Evolutionary conservation across 2,113 vertebrate genomes (phyloP).

Genomic region (Tychaedon coryphoeus): DNA sequence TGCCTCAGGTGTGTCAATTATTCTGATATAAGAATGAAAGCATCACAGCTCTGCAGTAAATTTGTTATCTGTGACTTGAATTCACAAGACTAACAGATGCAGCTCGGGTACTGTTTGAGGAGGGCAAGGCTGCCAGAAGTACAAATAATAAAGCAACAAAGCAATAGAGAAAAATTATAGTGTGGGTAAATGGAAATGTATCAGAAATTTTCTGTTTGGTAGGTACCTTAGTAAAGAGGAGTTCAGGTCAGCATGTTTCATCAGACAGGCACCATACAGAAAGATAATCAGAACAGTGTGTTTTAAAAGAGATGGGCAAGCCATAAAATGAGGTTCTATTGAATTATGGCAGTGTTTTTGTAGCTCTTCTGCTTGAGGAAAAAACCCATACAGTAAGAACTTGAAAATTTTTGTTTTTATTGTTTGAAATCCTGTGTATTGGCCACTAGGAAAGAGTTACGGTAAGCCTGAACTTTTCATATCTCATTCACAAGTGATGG

Average conservation of each 20-base stretch:
- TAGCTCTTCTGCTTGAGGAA: background rate
- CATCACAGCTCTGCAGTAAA: background rate
- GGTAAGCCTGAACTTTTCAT: slow-evolving; percentile 61
- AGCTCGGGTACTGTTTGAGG: background rate
- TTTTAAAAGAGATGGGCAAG: background rate
- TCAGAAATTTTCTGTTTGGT: background rate
- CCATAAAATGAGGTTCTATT: background rate
- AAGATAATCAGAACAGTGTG: background rate
- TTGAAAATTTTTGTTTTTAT: background rate
- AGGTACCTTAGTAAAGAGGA: background rate
- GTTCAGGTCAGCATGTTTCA: background rate
- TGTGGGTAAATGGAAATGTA: background rate
- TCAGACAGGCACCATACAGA: background rate
- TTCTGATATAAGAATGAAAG: background rate
- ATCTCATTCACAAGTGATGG: slow-evolving; percentile 52
- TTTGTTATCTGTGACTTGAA: background rate
- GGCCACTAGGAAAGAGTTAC: background rate
- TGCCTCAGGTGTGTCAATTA: background rate
- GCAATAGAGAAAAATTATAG: background rate
- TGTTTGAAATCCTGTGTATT: background rate
- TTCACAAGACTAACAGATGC: background rate
- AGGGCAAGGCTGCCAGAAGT: background rate
- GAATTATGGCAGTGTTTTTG: background rate
- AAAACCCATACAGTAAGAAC: background rate
- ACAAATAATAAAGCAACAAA: background rate